phyloP scores from a whole-genome alignment of 1,140 invertebrate genomes.

The Tetragnatha versicolor region DNA sequence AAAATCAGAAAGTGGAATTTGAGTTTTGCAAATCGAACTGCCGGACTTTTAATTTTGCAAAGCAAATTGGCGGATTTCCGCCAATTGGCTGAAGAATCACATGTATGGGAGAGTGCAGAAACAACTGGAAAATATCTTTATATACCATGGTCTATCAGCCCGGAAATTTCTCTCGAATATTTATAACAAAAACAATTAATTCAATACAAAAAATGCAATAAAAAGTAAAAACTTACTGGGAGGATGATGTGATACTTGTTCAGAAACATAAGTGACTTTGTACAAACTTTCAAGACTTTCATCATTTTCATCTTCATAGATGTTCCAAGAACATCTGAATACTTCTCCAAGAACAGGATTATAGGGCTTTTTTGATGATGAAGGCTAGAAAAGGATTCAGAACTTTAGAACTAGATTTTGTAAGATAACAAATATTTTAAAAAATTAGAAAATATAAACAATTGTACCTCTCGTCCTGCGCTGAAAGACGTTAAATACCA shows the following conservation, averaged over 20 bases:
- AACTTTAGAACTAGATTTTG: background rate
- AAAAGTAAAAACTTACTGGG: constrained; percentile 68
- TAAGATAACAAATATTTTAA: background rate
- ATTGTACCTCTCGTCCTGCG: constrained; percentile 79
- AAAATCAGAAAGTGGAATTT: too few species aligned
- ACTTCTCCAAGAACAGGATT: constrained; percentile 96
- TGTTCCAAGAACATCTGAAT: constrained; percentile 83
- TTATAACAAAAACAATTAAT: background rate
- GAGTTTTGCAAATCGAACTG: too few species aligned
- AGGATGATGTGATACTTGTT: constrained; percentile 99
- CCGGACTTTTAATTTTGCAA: too few species aligned
- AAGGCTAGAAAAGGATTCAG: constrained; percentile 66
- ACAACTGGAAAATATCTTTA: too few species aligned
- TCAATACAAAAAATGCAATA: background rate
- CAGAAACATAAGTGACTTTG: constrained; percentile 81
- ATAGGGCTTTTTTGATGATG: constrained; percentile 96
- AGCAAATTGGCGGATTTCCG: too few species aligned
- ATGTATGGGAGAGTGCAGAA: too few species aligned
- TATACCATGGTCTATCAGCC: too few species aligned
- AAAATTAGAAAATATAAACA: background rate
- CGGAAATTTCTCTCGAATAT: too few species aligned
- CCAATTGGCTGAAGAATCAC: too few species aligned
- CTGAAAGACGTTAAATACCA: constrained; percentile 98
- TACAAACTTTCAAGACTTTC: constrained; percentile 28
- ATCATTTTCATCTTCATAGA: constrained; percentile 33